Evolutionary conservation across 2,797 vertebrate genomes (phyloP).

Genomic region (Macropodus opercularis): DNA sequence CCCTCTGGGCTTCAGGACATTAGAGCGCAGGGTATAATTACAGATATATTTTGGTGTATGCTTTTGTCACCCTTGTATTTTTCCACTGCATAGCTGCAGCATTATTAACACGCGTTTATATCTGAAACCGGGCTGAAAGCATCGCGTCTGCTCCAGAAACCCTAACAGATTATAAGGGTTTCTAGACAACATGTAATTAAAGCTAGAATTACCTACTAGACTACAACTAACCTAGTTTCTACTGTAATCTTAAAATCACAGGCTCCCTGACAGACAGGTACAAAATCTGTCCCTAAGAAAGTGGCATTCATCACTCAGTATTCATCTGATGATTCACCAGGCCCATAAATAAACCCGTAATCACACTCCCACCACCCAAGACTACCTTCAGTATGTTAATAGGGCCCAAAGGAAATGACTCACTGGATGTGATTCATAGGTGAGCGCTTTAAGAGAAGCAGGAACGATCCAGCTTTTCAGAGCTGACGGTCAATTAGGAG

Average conservation of each 20-base stretch:
- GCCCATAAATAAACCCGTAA: constrained; percentile 70
- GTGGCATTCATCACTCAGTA: constrained; percentile 48
- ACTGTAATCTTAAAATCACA: constrained; percentile 8
- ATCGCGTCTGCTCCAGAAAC: not conserved
- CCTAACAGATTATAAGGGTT: not conserved
- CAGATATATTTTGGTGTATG: constrained; percentile 30
- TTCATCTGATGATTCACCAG: constrained; percentile 67
- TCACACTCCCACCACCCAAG: constrained; percentile 60
- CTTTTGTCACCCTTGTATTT: constrained; percentile 17
- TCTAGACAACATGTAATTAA: constrained; percentile 7
- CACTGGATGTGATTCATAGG: constrained; percentile 62
- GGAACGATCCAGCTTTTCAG: constrained; percentile 29
- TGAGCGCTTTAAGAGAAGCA: constrained; percentile 39
- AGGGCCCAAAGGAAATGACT: constrained; percentile 66
- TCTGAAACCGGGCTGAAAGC: constrained; percentile 9
- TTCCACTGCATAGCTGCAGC: constrained; percentile 17
- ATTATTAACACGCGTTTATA: constrained; percentile 1
- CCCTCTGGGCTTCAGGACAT: constrained; percentile 14
- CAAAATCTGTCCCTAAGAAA: constrained; percentile 41
- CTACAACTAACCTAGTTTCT: not conserved
- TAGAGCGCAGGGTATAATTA: constrained; percentile 30
- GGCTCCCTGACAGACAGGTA: constrained; percentile 10
- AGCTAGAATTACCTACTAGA: not conserved
- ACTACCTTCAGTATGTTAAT: constrained; percentile 63
- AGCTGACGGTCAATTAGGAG: constrained; percentile 27